Conservation (phyloP, 2,113 vertebrate genomes). For the human region GRCh38 chr6:13239001-13239500, state of each 20-base stretch:
- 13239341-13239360: neutral
- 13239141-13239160: neutral
- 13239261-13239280: neutral
- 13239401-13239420: neutral
- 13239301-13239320: neutral
- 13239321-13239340: neutral
- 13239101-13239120: rapidly evolving
- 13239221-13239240: neutral
- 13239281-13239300: neutral
- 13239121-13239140: neutral
- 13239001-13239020: rapidly evolving
- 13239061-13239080: neutral
- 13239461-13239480: no score
- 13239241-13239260: neutral
- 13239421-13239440: neutral
- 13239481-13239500: neutral
- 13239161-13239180: neutral
- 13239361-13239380: neutral
- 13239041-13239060: neutral
- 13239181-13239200: neutral
- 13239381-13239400: neutral
- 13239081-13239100: neutral
- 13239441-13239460: neutral
- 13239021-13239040: neutral
- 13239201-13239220: neutral